Evolutionary conservation across 2,797 vertebrate species (phyloP).

Genomic region (Sebastes hubbsi): DNA sequence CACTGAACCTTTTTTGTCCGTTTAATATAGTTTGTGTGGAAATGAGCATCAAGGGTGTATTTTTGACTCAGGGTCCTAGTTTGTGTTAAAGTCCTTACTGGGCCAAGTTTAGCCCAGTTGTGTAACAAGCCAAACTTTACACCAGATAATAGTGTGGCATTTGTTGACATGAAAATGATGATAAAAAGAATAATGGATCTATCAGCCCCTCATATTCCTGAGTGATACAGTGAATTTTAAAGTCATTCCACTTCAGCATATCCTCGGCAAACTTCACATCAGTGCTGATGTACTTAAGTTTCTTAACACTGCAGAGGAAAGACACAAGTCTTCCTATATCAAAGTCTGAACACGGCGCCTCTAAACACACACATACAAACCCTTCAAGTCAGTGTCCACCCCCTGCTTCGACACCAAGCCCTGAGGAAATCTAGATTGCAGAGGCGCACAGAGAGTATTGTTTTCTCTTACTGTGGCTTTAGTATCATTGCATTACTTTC

Average conservation of each 20-base stretch:
- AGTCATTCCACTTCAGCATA: neutral
- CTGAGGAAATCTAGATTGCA: constrained; percentile 45
- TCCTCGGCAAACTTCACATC: neutral
- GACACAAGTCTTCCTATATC: constrained; percentile 34
- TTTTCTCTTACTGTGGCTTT: constrained; percentile 46
- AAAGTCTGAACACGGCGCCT: constrained; percentile 20
- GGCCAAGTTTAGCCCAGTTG: neutral
- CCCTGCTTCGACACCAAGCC: constrained; percentile 36
- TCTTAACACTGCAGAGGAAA: constrained; percentile 17
- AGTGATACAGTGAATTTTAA: neutral
- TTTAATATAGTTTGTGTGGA: neutral
- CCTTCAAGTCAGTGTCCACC: constrained; percentile 32
- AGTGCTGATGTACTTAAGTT: neutral
- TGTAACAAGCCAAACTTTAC: neutral
- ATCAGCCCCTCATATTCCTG: neutral
- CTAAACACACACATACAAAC: constrained; percentile 11
- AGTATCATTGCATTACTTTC: constrained; percentile 45
- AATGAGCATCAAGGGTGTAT: neutral
- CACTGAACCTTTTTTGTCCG: neutral
- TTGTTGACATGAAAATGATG: neutral
- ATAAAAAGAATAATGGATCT: neutral
- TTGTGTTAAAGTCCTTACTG: neutral
- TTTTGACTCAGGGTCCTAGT: neutral
- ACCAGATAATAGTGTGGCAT: neutral
- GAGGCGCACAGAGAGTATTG: constrained; percentile 43